Conservation (phyloP, 1,140 invertebrate genomes). For the Drosophila ficusphila region DNA sequence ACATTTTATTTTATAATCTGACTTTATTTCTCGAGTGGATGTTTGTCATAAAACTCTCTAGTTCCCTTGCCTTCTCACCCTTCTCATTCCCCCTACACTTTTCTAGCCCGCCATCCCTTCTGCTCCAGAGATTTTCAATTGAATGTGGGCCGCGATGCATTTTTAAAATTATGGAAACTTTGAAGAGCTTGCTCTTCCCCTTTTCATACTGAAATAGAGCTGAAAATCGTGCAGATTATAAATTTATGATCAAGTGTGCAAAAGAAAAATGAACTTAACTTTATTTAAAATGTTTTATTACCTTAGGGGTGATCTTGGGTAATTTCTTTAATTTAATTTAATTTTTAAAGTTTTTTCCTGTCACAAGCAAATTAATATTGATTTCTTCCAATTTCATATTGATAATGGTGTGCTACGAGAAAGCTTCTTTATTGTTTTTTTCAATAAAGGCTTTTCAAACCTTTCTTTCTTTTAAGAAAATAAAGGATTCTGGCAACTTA, state of each 20-base stretch:
- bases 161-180: constrained; percentile 42
- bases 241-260: constrained; percentile 21
- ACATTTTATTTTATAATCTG: constrained; percentile 62
- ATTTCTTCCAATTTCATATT: background rate
- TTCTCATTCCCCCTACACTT: background rate
- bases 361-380: background rate
- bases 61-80: background rate
- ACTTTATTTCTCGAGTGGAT: constrained; percentile 52
- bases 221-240: constrained; percentile 31
- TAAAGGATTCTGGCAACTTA: constrained; percentile 20
- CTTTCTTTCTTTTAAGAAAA: background rate
- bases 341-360: too few species aligned
- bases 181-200: constrained; percentile 10
- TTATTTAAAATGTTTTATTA: too few species aligned
- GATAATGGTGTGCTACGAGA: background rate
- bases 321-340: background rate
- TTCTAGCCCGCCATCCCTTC: background rate
- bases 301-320: too few species aligned
- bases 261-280: background rate
- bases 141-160: constrained; percentile 45
- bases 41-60: constrained; percentile 46
- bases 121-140: constrained; percentile 16
- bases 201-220: constrained; percentile 38
- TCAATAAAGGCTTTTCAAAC: background rate
- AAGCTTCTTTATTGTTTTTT: background rate